Evolutionary conservation across 2,888 invertebrate species (phyloP), one percentile per base, ranked within the genome.

Genomic region (Ectemnius continuus): DNA sequence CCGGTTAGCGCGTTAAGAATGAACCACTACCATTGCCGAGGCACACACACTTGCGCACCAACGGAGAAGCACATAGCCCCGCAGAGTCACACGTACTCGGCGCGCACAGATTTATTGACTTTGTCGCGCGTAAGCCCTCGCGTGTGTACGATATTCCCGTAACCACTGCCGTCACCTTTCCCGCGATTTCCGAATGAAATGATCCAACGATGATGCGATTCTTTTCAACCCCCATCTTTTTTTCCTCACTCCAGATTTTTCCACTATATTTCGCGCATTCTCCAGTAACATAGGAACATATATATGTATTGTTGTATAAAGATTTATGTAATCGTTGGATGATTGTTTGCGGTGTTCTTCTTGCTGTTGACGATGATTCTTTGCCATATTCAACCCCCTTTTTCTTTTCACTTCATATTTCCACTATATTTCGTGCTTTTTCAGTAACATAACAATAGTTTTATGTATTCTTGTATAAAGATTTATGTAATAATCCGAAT

Each of bases 61-160:
- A 77, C 72, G 78, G 61, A 82, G 76, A 52, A 52, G 0, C n/a
- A 5, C 14, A 85, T 87, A 86, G 89, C 88, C 87, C 88, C 88
- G 88, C 88, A 88, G 89, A 88, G 80, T 68, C 72, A 82, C 81
- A 75, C 74, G 68, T 74, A 78, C 3, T 23, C 23, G 23, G 20
- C n/a, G n/a, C 70, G 69, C 65, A 45, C 69, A 62, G 65, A 66
- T 81, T 81, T 82, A 81, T 71, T 61, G 74, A 75, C 68, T 78
- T 63, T 47, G 58, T 59, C 23, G 36, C 62, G 47, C 57, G 57
- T 23, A 64, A 6, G 1, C 36, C 8, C 36, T 36, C 3, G 1
- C 36, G 36, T 62, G 67, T 65, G 47, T 60, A 67, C 67, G 36
- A 36, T 36, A 3, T 20, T 47, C 70, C 56, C 23, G 66, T 16